phyloP scores from a whole-genome alignment of 2,797 vertebrate species.

The Podarcis siculus region DNA sequence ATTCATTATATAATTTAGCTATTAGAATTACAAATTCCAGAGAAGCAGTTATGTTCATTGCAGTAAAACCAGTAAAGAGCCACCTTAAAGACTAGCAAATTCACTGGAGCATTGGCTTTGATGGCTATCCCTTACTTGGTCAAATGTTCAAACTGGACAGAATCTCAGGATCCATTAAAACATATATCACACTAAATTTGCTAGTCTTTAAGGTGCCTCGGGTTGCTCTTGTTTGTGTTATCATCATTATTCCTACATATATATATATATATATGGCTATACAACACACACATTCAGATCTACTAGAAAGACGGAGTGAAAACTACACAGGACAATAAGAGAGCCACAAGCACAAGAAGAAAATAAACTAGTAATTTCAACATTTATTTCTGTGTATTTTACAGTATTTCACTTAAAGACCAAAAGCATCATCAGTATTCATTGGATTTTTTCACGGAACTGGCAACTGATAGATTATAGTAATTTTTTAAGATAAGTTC shows the following conservation, averaged over 20 bases:
- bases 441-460: constrained; percentile 67
- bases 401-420: constrained; percentile 76
- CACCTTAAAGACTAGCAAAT: neutral
- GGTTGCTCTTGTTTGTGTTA: too few relatives aligned
- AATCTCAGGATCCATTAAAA: too few relatives aligned
- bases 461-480: constrained; percentile 65
- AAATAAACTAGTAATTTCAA: constrained; percentile 61
- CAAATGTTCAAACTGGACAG: neutral
- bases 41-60: neutral
- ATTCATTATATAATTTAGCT: neutral
- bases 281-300: constrained; percentile 12
- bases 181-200: too few relatives aligned
- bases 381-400: constrained; percentile 80
- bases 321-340: neutral
- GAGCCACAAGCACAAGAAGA: constrained; percentile 45
- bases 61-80: neutral
- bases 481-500: constrained; percentile 62
- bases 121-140: neutral
- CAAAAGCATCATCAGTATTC: constrained; percentile 79
- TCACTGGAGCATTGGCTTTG: neutral
- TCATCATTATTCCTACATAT: too few relatives aligned
- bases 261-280: neutral
- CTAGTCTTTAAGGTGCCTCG: too few relatives aligned
- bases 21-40: neutral
- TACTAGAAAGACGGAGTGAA: constrained; percentile 11